Evolutionary conservation across 2,113 vertebrate species (phyloP).

Genomic region (Microcebus tavaratra): DNA sequence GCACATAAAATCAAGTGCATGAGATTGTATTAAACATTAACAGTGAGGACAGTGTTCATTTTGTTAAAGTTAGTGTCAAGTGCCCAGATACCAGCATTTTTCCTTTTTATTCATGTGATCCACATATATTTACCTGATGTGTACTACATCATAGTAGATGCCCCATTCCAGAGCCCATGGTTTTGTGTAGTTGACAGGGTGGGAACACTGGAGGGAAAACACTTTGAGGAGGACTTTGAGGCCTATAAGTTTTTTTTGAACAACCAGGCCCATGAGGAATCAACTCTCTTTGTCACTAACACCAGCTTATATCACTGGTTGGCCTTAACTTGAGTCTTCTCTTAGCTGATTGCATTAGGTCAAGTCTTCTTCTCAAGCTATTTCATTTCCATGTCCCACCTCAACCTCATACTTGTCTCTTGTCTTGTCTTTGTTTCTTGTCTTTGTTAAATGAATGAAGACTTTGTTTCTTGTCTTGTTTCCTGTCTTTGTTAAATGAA

Average conservation of each 20-base stretch:
- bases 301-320: not conserved
- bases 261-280: not conserved
- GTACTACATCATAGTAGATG: not conserved
- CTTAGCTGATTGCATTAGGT: not conserved
- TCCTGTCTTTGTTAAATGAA: not conserved
- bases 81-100: not conserved
- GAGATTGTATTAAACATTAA: constrained; percentile 18
- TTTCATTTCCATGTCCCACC: not conserved
- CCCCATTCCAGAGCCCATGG: not conserved
- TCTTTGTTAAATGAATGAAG: not conserved
- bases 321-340: not conserved
- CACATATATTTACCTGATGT: not conserved
- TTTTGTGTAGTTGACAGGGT: not conserved
- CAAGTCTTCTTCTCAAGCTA: not conserved
- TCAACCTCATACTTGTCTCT: not conserved
- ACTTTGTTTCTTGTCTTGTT: not conserved
- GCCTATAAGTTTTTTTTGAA: not conserved
- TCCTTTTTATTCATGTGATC: not conserved
- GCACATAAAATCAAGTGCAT: not conserved
- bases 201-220: not conserved
- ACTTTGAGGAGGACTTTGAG: not conserved
- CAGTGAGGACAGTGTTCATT: not conserved
- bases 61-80: not conserved
- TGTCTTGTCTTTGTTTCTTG: not conserved
- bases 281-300: not conserved